Evolutionary conservation across 2,113 vertebrate genomes (phyloP), one percentile per base, ranked within the genome.

Genomic region (Trinectes maculatus): DNA sequence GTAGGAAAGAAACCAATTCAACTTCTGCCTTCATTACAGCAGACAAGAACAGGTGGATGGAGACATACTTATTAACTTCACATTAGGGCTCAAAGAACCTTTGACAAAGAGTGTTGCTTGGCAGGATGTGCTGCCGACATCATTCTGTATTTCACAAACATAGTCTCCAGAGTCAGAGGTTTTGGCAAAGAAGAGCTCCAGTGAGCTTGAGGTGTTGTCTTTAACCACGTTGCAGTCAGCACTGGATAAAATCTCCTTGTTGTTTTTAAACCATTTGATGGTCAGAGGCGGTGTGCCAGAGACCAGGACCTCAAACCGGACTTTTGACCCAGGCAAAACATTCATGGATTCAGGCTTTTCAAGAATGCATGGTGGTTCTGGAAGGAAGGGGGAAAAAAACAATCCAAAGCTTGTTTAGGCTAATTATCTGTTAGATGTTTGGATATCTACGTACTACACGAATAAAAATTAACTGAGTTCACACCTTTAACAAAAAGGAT

Each of bases 221-320:
- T 97, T 99, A 86, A 91, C 92, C 69, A 99, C 89, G 0, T 90
- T 95, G 79, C 93, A 94, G 84, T 92, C 93, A 0, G 93, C 87
- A 28, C 94, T 94, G 0, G 97, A 94, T 29, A 94, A 75, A 59
- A 99, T 83, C 78, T 97, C 96, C 72, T 95, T 98, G 84, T 94
- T 94, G 78, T 97, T 93, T 88, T 96, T 98, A 91, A 98, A 97
- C 98, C 98, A 99, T 64, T 96, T 98, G 77, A 95, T 96, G 34
- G 91, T 93, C 79, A 99, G 83, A 16, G 98, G 96, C 4, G 94
- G 90, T 0, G 96, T 96, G 39, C 98, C 98, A 68, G 93, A 94
- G 42, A 98, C 79, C 70, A 96, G 85, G 0, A 94, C 92, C 66
- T 93, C 95, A 82, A 99, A 94, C 22, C 95, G 94, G 73, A 98